phyloP scores from a whole-genome alignment of 2,888 invertebrate species.

The Poecilus cupreus region DNA sequence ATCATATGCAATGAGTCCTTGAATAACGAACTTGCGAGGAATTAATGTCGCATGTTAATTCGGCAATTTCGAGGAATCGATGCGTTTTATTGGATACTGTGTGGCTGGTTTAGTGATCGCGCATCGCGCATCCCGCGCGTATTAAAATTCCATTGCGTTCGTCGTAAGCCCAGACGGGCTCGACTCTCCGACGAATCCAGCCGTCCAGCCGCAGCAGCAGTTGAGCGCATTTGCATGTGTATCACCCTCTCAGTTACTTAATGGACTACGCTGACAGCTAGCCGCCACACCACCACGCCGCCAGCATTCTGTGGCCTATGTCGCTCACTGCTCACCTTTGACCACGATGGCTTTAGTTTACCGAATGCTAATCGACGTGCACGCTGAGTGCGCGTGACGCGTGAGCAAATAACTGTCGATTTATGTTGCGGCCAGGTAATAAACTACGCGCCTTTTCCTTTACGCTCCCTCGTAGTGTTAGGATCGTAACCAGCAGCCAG shows the following conservation, averaged over 20 bases:
- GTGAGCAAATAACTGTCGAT: constrained; percentile 45
- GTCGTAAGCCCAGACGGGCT: not conserved
- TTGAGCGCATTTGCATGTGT: constrained; percentile 39
- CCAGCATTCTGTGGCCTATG: constrained; percentile 2
- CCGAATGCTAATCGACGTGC: constrained; percentile 47
- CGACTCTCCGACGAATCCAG: not conserved
- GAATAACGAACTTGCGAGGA: constrained; percentile 30
- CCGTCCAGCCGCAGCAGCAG: constrained; percentile 13
- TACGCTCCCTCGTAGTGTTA: not conserved
- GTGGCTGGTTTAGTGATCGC: constrained; percentile 8
- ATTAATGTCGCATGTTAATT: constrained; percentile 46
- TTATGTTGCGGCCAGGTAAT: constrained; percentile 39
- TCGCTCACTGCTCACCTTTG: constrained; percentile 41
- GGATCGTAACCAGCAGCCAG: not conserved
- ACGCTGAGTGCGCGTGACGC: constrained; percentile 46
- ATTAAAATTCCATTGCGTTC: constrained; percentile 38
- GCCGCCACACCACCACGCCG: not conserved
- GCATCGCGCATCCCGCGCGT: no score
- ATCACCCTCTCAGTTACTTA: constrained; percentile 43
- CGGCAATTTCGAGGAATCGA: constrained; percentile 19
- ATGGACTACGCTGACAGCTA: constrained; percentile 32
- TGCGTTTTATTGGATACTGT: constrained; percentile 7
- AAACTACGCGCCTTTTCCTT: constrained; percentile 42
- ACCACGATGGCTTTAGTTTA: constrained; percentile 45
- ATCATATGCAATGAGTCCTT: constrained; percentile 33